A percentile compares a stretch with the other conserved stretches of the same genome.
These are phyloP conservation scores for Macquaria australasica DNA, from an alignment of 2,113 vertebrate genomes.

Conservation along the genomic window DNA sequence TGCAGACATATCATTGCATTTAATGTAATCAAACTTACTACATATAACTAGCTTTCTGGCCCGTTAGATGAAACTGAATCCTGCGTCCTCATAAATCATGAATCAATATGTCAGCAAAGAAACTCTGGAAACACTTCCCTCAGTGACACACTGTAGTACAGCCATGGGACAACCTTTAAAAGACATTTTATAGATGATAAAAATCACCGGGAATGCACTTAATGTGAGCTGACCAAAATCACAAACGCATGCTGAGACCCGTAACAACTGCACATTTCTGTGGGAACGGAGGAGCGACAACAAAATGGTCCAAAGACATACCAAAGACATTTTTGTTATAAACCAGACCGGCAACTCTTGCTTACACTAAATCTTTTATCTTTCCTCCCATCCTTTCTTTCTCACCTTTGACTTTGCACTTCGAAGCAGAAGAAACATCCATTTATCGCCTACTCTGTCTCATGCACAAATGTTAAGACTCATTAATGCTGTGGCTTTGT, in stretches of 20 bases:
- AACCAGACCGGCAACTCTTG: neutral
- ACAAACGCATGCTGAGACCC: constrained; percentile 29
- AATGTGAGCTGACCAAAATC: constrained; percentile 49
- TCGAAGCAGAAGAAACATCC: constrained; percentile 24
- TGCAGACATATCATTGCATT: constrained; percentile 70
- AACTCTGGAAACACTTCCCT: constrained; percentile 63
- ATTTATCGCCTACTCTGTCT: constrained; percentile 60
- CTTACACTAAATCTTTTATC: constrained; percentile 21
- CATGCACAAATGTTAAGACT: constrained; percentile 56
- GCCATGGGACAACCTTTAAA: constrained; percentile 63
- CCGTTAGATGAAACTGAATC: constrained; percentile 76
- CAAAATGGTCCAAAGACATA: constrained; percentile 32
- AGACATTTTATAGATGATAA: constrained; percentile 66
- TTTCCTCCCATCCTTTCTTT: constrained; percentile 4
- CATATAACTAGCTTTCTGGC: constrained; percentile 65
- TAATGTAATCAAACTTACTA: constrained; percentile 77
- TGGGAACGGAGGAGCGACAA: constrained; percentile 11
- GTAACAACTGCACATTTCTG: constrained; percentile 49
- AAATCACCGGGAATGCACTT: constrained; percentile 53
- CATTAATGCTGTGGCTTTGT: constrained; percentile 59
- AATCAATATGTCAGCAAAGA: constrained; percentile 75
- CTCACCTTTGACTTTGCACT: constrained; percentile 51
- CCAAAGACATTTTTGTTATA: constrained; percentile 41
- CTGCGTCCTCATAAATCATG: constrained; percentile 75
- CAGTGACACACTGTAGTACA: constrained; percentile 56